These are phyloP conservation scores for Listronotus oregonensis DNA, from an alignment of 1,140 invertebrate genomes.

Conservation along the genomic window DNA sequence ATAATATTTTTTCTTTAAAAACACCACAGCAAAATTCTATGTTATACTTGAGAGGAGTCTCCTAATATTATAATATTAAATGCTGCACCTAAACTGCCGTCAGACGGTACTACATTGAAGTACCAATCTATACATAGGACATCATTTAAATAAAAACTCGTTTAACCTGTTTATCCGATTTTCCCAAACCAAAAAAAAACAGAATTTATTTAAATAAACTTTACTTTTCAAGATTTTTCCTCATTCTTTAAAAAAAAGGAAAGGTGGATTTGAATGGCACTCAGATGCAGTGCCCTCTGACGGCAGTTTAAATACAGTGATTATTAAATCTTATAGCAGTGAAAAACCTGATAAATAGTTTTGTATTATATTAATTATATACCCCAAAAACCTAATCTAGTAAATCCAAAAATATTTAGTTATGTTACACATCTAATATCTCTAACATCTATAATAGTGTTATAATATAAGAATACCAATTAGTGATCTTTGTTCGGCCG, in stretches of 20 bases:
- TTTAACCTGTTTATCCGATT: too few relatives aligned
- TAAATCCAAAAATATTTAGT: conserved; percentile 56
- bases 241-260: too few relatives aligned
- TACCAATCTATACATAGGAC: too few relatives aligned
- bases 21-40: conserved; percentile 30
- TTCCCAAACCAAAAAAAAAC: too few relatives aligned
- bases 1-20: conserved; percentile 14
- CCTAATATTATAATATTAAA: conserved; percentile 3
- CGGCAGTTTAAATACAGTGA: not conserved
- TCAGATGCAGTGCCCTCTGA: too few relatives aligned
- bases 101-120: too few relatives aligned
- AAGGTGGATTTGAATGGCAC: too few relatives aligned
- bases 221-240: too few relatives aligned
- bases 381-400: conserved; percentile 49
- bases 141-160: too few relatives aligned
- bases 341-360: conserved; percentile 49
- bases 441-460: conserved; percentile 45
- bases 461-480: conserved; percentile 46
- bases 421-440: conserved; percentile 52
- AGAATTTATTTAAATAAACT: too few relatives aligned
- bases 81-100: not conserved
- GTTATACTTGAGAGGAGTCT: conserved; percentile 15
- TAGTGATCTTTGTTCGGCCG: conserved; percentile 28
- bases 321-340: conserved; percentile 17
- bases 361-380: conserved; percentile 35